Conservation (phyloP, 1,140 invertebrate species). For the Armadillidium nasatum region DNA sequence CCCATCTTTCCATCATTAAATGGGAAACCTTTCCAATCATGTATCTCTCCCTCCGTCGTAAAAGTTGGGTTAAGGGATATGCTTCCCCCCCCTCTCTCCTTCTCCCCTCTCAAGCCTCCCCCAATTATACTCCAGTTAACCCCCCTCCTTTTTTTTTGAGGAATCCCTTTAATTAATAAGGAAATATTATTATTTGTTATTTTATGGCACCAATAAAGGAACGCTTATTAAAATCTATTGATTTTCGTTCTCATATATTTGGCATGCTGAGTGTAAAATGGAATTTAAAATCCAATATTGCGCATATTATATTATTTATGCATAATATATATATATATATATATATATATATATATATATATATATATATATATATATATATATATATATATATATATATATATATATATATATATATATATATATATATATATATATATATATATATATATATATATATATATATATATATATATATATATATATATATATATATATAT, state of each 20-base stretch:
- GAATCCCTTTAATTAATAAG: conserved; percentile 5
- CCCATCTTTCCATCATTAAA: too few relatives aligned
- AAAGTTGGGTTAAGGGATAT: background rate
- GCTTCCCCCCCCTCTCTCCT: background rate
- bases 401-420: conserved; percentile 20
- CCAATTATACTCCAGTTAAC: too few relatives aligned
- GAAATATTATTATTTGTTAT: conserved; percentile 3
- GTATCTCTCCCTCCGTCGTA: background rate
- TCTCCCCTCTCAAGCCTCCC: background rate
- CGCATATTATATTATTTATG: too few relatives aligned
- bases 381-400: conserved; percentile 20
- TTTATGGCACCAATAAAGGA: conserved; percentile 8
- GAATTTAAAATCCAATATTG: background rate
- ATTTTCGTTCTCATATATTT: background rate
- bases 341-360: conserved; percentile 20
- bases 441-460: conserved; percentile 11
- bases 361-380: conserved; percentile 18
- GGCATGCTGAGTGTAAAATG: background rate
- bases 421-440: conserved; percentile 16
- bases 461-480: conserved; percentile 6
- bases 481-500: conserved; percentile 16
- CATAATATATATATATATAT: background rate
- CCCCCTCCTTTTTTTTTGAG: background rate
- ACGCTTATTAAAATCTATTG: conserved; percentile 10
- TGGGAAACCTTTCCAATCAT: background rate